Base-by-base conservation (phyloP, 2,797 vertebrate species). In the Acipenser transmontanus region DNA sequence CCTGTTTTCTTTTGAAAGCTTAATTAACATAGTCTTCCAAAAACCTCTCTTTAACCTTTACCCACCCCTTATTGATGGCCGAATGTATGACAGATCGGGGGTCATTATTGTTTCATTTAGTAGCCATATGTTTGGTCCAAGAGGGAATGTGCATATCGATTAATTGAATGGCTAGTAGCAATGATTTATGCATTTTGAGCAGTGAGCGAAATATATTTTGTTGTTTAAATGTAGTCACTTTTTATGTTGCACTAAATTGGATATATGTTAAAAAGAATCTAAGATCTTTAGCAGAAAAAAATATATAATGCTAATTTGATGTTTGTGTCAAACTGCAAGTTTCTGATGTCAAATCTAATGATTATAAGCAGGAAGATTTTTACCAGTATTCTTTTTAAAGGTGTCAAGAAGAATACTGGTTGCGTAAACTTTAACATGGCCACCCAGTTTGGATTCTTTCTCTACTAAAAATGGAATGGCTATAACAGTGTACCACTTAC, bases 61-160 rank as follows among this genome's bases (percentile, higher is more conserved):
- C 17, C 63, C 10, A 34, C 34, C 68, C 11, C 64, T 72, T 86
- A 89, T 78, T 86, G 84, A 89, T 89, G 82, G 86, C 78, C 72
- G 78, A 77, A 79, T 84, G 79, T 65, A 80, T 79, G 83, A 80
- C 83, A 88, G 74, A 81, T 84, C 78, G 83, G 78, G 78, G 77
- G 82, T 84, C 84, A 82, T 91, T 89, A 89, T 91, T 88, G 87
- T 91, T 93, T 94, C 85, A 91, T 91, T 91, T 91, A 87, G 86
- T 82, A 85, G 85, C 91, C 83, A 74, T 90, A 89, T 83, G 83
- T 88, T 85, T 83, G 84, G 85, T 91, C 85, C 90, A 87, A 89
- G 84, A 85, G 89, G 89, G 89, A 94, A 88, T 91, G 84, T 90
- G 86, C 89, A 88, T 91, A 94, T 94, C 80, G 91, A 95, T 94